These are phyloP conservation scores for Microctenopoma steveboyesi DNA, from an alignment of 2,797 vertebrate species.

Conservation along the genomic window DNA sequence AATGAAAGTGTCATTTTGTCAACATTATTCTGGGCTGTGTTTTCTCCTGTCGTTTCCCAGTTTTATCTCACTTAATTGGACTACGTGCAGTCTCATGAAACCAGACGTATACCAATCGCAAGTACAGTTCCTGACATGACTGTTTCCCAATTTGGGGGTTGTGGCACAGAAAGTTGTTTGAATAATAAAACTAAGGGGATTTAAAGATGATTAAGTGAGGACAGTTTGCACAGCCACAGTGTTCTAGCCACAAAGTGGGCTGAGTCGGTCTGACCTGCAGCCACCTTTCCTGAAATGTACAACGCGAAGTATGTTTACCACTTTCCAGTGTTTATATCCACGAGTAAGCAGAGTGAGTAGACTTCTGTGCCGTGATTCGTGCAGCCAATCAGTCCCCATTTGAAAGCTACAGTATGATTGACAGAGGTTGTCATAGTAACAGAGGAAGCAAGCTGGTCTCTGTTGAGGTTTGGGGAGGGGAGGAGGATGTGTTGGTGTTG, in stretches of 20 bases:
- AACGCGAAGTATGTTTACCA: slow-evolving; percentile 2
- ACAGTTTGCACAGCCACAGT: slow-evolving; percentile 6
- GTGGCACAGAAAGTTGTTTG: background rate
- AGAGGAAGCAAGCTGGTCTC: slow-evolving; percentile 70
- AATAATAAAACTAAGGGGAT: too few relatives aligned
- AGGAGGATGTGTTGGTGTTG: slow-evolving; percentile 74
- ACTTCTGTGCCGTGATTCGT: slow-evolving; percentile 28
- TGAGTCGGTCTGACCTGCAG: slow-evolving; percentile 24
- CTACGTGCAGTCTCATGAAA: background rate
- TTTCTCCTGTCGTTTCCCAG: slow-evolving; percentile 37
- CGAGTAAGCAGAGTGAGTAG: slow-evolving; percentile 25
- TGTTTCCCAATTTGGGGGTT: background rate
- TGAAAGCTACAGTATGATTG: slow-evolving; percentile 71
- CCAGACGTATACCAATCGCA: background rate
- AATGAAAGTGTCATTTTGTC: slow-evolving; percentile 59
- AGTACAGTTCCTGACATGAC: background rate
- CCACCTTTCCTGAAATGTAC: slow-evolving; percentile 26
- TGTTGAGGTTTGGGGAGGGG: slow-evolving; percentile 61
- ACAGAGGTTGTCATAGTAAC: slow-evolving; percentile 81
- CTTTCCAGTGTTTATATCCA: slow-evolving; percentile 21
- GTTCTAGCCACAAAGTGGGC: slow-evolving; percentile 13
- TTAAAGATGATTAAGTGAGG: too few relatives aligned
- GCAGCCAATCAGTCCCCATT: slow-evolving; percentile 42
- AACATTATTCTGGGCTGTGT: slow-evolving; percentile 44
- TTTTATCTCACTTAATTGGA: background rate